A percentile compares a stretch with the other conserved stretches of the same genome.
phyloP scores from a whole-genome alignment of 2,888 invertebrate species.

The Amaurobius ferox region DNA sequence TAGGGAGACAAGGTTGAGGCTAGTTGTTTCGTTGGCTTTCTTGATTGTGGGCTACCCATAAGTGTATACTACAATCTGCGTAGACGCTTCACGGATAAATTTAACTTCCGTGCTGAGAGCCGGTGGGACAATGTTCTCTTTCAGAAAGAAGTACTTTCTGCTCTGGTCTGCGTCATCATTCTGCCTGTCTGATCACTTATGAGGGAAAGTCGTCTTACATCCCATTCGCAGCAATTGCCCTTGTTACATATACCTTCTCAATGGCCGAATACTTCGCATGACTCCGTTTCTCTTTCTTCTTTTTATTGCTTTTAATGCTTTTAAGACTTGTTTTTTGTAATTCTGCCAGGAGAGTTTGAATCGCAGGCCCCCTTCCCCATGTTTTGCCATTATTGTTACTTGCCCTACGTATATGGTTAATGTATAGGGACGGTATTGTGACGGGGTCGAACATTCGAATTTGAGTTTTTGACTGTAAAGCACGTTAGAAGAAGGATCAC shows the following conservation, averaged over 20 bases:
- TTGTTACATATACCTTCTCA: constrained; percentile 52
- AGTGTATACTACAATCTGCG: constrained; percentile 47
- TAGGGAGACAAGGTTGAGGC: constrained; percentile 36
- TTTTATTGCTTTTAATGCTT: background rate
- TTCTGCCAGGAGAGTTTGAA: constrained; percentile 34
- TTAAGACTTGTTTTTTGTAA: constrained; percentile 32
- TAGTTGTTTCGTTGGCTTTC: constrained; percentile 38
- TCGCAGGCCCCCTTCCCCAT: constrained; percentile 4
- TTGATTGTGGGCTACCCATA: constrained; percentile 60
- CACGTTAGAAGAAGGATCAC: too few species aligned
- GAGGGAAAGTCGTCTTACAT: constrained; percentile 18
- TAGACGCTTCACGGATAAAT: constrained; percentile 66
- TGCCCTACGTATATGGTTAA: too few species aligned
- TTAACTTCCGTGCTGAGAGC: constrained; percentile 64
- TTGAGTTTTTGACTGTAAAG: too few species aligned
- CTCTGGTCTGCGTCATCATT: constrained; percentile 66
- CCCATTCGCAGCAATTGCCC: constrained; percentile 43
- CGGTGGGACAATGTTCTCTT: constrained; percentile 65
- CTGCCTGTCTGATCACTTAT: constrained; percentile 34
- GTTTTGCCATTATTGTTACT: constrained; percentile 19
- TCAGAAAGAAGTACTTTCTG: constrained; percentile 50
- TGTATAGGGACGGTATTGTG: too few species aligned
- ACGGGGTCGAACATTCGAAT: too few species aligned
- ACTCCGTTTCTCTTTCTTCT: constrained; percentile 12
- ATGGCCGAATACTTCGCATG: constrained; percentile 50